phyloP scores from a whole-genome alignment of 2,113 vertebrate genomes.

The Gorsachius goisagi region DNA sequence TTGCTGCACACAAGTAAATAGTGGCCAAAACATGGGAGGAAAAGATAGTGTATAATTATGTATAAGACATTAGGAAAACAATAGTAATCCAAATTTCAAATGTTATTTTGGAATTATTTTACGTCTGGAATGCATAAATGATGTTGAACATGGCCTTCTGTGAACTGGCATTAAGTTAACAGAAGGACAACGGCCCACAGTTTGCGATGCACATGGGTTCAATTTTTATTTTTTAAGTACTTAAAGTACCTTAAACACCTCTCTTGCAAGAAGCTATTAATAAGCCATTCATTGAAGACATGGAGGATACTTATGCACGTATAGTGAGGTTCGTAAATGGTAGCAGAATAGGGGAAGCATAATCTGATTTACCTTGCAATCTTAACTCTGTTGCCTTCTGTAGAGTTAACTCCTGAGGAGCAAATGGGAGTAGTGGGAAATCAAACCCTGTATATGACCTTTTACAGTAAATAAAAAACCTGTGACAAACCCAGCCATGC shows the following conservation, averaged over 20 bases:
- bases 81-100: not conserved
- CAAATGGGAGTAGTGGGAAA: not conserved
- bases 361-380: not conserved
- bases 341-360: not conserved
- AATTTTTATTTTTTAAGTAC: not conserved
- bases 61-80: not conserved
- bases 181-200: rapidly evolving
- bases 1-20: not conserved
- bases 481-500: not conserved
- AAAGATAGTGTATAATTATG: not conserved
- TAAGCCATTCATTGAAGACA: not conserved
- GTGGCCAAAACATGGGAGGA: not conserved
- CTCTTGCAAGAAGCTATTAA: not conserved
- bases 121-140: not conserved
- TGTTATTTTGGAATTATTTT: not conserved
- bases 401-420: not conserved
- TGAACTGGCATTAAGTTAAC: not conserved
- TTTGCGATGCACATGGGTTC: rapidly evolving
- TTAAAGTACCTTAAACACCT: not conserved
- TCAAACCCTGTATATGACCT: not conserved
- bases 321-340: not conserved
- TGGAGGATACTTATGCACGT: not conserved
- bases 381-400: not conserved
- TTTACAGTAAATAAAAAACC: not conserved
- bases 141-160: not conserved